Evolutionary conservation across 2,888 invertebrate species (phyloP).

Genomic region (Ophion obscuratus): DNA sequence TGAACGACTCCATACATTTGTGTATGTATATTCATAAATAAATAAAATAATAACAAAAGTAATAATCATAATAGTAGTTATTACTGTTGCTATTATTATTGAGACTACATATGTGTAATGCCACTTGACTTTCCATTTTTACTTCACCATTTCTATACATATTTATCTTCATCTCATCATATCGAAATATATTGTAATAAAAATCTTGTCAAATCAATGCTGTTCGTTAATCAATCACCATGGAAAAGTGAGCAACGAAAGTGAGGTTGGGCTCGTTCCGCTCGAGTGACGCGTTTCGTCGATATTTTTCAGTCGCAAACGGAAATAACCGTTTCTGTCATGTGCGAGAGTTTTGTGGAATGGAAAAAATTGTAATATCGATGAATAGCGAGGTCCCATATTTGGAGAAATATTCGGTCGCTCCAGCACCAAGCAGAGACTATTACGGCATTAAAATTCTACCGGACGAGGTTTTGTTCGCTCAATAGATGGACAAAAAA

Average conservation of each 20-base stretch:
- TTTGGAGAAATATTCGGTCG: slow-evolving; percentile 79
- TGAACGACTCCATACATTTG: slow-evolving; percentile 7
- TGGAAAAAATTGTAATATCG: not conserved
- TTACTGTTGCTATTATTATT: slow-evolving; percentile 39
- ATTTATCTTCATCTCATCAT: slow-evolving; percentile 84
- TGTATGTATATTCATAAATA: slow-evolving; percentile 44
- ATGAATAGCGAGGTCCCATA: slow-evolving; percentile 74
- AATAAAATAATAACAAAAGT: slow-evolving; percentile 1
- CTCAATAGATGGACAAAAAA: not conserved
- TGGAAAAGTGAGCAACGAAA: not conserved
- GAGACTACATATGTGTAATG: slow-evolving; percentile 68
- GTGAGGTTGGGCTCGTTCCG: not conserved
- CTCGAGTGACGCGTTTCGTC: slow-evolving; percentile 12
- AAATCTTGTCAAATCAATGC: slow-evolving; percentile 77
- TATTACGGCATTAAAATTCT: slow-evolving; percentile 79
- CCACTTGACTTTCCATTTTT: slow-evolving; percentile 82
- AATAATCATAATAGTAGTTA: slow-evolving; percentile 23
- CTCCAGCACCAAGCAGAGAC: slow-evolving; percentile 80
- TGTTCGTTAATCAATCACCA: slow-evolving; percentile 24
- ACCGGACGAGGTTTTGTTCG: slow-evolving; percentile 73
- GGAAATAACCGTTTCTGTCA: not conserved
- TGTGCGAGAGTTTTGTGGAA: not conserved
- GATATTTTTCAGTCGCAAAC: slow-evolving; percentile 11
- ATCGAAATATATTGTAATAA: slow-evolving; percentile 83
- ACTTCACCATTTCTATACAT: slow-evolving; percentile 82